Evolutionary conservation across 2,797 vertebrate species (phyloP).

Genomic region (Micrastur ruficollis): DNA sequence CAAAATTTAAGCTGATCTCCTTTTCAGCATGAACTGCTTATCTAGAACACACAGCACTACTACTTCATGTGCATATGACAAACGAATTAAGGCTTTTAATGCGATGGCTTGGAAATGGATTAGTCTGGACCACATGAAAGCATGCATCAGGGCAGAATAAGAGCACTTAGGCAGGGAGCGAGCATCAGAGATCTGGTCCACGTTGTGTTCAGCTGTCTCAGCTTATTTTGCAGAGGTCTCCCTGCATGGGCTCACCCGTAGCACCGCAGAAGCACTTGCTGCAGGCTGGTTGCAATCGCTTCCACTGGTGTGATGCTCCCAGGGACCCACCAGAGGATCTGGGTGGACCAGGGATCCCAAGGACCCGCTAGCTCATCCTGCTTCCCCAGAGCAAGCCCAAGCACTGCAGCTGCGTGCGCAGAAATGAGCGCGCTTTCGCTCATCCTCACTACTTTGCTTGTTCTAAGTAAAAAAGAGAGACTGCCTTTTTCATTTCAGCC

Average conservation of each 20-base stretch:
- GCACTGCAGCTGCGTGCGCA: fast-evolving
- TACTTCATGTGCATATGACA: not conserved
- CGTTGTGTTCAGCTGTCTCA: fast-evolving
- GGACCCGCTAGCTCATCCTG: not conserved
- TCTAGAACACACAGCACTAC: not conserved
- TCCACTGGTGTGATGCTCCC: not conserved
- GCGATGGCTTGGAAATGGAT: not conserved
- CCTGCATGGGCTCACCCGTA: fast-evolving
- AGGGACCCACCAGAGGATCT: not conserved
- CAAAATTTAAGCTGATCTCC: not conserved
- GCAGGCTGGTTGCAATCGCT: not conserved
- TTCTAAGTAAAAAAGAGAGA: not conserved
- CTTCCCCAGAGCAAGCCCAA: not conserved
- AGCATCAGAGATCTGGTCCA: not conserved
- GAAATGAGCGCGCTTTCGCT: not conserved
- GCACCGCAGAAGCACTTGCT: not conserved
- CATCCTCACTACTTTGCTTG: not conserved
- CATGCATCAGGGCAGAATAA: not conserved
- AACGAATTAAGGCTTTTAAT: not conserved
- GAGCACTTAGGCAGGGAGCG: not conserved
- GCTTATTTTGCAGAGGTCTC: not conserved
- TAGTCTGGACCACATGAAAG: not conserved
- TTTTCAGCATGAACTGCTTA: not conserved
- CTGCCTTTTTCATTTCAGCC: too few species aligned
- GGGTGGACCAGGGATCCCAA: fast-evolving